These are phyloP conservation scores for Garra rufa DNA, from an alignment of 2,113 vertebrate genomes.

Conservation along the genomic window DNA sequence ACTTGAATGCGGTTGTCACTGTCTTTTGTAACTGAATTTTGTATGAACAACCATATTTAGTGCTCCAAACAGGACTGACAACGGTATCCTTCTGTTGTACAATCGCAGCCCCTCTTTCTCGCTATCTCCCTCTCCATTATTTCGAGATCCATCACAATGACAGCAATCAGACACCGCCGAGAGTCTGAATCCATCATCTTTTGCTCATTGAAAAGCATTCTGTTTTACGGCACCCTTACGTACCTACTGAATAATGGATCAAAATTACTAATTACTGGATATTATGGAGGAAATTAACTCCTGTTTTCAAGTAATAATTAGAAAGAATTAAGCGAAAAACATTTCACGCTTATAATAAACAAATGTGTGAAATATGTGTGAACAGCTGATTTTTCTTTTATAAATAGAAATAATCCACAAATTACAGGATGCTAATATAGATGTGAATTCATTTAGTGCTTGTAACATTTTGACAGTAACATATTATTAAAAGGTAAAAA, in stretches of 20 bases:
- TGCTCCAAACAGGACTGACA: not conserved
- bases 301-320: constrained; percentile 30
- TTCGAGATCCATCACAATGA: constrained; percentile 48
- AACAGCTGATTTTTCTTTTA: not conserved
- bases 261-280: constrained; percentile 18
- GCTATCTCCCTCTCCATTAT: constrained; percentile 21
- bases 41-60: not conserved
- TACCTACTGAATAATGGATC: constrained; percentile 15
- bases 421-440: not conserved
- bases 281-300: constrained; percentile 19
- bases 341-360: constrained; percentile 8
- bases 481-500: not conserved
- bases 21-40: not conserved
- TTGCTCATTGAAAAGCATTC: not conserved
- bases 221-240: not conserved
- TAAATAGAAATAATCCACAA: not conserved
- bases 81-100: constrained; percentile 11
- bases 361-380: not conserved
- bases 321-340: not conserved
- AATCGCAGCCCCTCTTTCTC: constrained; percentile 2
- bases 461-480: not conserved
- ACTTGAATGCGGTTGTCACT: not conserved
- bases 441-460: not conserved
- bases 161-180: constrained; percentile 33
- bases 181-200: constrained; percentile 34